These are phyloP conservation scores for Opisthograptis luteolata DNA, from an alignment of 2,888 invertebrate genomes.

Conservation along the genomic window DNA sequence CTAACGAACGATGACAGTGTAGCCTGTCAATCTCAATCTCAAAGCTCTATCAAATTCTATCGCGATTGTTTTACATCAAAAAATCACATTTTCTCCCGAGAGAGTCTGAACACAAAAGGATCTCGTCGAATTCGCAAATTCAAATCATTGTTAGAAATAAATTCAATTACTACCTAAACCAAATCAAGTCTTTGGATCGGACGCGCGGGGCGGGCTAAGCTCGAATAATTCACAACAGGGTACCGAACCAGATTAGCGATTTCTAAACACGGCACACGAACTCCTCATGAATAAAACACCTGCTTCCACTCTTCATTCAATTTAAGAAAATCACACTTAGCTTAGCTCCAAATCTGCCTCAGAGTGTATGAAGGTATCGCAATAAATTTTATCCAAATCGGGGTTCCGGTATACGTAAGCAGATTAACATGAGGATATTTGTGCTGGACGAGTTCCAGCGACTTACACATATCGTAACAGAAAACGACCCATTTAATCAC, in stretches of 20 bases:
- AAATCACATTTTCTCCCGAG: not conserved
- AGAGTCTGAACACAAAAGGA: not conserved
- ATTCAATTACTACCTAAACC: constrained; percentile 30
- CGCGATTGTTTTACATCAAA: not conserved
- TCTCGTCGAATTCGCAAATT: constrained; percentile 14
- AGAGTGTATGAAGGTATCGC: constrained; percentile 45
- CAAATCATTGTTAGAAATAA: constrained; percentile 22
- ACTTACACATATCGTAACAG: constrained; percentile 54
- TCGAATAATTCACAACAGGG: constrained; percentile 42
- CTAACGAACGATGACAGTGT: constrained; percentile 10
- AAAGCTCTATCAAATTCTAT: not conserved
- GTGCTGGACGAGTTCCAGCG: constrained; percentile 45
- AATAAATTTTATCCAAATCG: constrained; percentile 41
- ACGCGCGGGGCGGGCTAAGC: constrained; percentile 10
- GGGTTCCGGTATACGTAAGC: constrained; percentile 48
- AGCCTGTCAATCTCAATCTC: no score
- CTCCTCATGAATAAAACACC: constrained; percentile 52
- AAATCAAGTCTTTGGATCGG: constrained; percentile 25
- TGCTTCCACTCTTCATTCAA: constrained; percentile 51
- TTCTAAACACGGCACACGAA: constrained; percentile 28
- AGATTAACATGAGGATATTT: constrained; percentile 55
- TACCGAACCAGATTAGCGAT: constrained; percentile 33
- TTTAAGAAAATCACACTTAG: constrained; percentile 53
- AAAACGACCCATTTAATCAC: constrained; percentile 59
- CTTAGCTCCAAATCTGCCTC: constrained; percentile 48